Base-by-base conservation (phyloP, 2,888 invertebrate genomes). In the Xestoiulus laeticollis region DNA sequence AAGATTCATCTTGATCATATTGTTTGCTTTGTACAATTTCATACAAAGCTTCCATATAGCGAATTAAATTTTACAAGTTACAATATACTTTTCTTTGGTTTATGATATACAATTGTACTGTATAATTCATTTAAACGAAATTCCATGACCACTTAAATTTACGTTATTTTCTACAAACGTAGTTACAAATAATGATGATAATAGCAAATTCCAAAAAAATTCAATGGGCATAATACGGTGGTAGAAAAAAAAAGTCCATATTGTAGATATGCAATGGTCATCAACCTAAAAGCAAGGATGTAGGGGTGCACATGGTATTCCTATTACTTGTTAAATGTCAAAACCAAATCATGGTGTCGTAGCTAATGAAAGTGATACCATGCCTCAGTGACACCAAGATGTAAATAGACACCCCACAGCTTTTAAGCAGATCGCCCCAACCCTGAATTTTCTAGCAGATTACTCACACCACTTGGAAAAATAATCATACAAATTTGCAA, bases 391-490 rank as follows among this genome's bases (percentile, higher is more conserved):
- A 78, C 78, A 30, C 78, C 78, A 78, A 78, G 26, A 78, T 30
- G 22, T 78, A 78, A 78, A 78, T 78, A 78, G 78, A 30, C 12
- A 78, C 78, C 78, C 26, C 22, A 30, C 30, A 78, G 12, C 78
- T 30, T 78, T 26, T 14, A 78, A 22, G 22, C 78, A 59, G 12
- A 22, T 78, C 78, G 30, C 78, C 1, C 78, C 26, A 78, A 78
- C 78, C 26, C 26, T 78, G 30, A 78, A 78, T 30, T 30, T 78
- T 78, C 30, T 12, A 30, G 14, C 78, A 30, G 30, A 78, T 78
- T 78, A 26, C 30, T 78, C 78, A 78, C 78, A 78, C 78, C 78
- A 78, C 78, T 78, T 78, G 78, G 78, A 78, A 78, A 78, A 78
- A 78, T 30, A 26, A 78, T 78, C 78, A 78, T 26, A 14, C 3